Evolutionary conservation across 1,140 invertebrate genomes (phyloP).

Genomic region (Cardiocondyla obscurior): DNA sequence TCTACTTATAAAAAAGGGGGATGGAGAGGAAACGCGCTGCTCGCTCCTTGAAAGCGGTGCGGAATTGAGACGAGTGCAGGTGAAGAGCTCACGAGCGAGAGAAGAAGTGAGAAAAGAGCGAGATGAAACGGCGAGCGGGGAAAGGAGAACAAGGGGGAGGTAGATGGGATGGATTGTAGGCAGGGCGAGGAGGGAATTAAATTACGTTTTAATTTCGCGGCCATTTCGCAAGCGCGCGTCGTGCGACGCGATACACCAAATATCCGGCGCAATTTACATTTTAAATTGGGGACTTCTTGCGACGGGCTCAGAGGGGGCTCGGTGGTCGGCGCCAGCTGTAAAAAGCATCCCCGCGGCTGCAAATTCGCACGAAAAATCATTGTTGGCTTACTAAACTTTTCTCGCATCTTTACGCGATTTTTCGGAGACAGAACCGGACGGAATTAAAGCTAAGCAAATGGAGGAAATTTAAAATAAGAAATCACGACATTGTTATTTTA

Average conservation of each 20-base stretch:
- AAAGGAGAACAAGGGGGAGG: neutral
- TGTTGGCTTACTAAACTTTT: neutral
- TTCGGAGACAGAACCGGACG: neutral
- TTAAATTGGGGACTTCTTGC: constrained; percentile 82
- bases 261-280: constrained; percentile 81
- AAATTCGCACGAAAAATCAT: constrained; percentile 31
- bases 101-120: constrained; percentile 42
- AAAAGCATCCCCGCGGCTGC: constrained; percentile 27
- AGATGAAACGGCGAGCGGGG: constrained; percentile 14
- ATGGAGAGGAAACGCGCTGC: neutral
- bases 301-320: constrained; percentile 38
- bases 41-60: neutral
- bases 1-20: constrained; percentile 67
- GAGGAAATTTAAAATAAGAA: neutral
- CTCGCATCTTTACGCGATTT: neutral
- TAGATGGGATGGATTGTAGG: neutral
- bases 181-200: constrained; percentile 74
- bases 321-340: constrained; percentile 32
- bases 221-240: constrained; percentile 76
- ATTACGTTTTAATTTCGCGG: constrained; percentile 83
- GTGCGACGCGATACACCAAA: constrained; percentile 73
- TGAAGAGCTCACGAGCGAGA: constrained; percentile 33
- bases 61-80: neutral
- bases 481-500: neutral
- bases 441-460: neutral